A percentile compares a stretch with the other conserved stretches of the same genome.
Conservation (phyloP, 2,797 vertebrate genomes). For the Otolemur crassicaudatus region DNA sequence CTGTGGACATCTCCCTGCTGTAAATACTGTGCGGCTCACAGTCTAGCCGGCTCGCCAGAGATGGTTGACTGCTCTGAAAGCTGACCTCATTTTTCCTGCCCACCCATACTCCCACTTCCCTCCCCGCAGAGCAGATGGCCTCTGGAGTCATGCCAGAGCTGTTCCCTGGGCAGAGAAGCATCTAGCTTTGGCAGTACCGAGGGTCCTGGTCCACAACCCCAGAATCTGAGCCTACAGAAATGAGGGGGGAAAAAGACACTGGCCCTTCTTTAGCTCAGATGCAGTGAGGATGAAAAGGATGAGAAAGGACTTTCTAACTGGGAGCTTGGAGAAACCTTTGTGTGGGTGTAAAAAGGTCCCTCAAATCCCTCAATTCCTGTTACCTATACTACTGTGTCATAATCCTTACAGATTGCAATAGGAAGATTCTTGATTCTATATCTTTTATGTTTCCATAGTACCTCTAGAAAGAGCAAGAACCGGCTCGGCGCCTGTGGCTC, state of each 20-base stretch:
- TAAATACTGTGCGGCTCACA: conserved; percentile 79
- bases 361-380: too few species aligned
- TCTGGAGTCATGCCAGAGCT: conserved; percentile 10
- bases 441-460: neutral
- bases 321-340: neutral
- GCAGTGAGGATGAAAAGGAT: neutral
- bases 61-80: conserved; percentile 80
- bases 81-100: conserved; percentile 75
- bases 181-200: neutral
- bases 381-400: neutral
- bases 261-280: neutral
- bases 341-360: neutral
- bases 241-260: neutral
- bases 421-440: neutral
- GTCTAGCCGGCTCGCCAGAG: conserved; percentile 80
- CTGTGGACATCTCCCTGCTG: conserved; percentile 76
- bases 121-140: neutral
- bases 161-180: neutral
- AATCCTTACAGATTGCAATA: neutral
- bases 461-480: neutral
- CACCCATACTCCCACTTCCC: conserved; percentile 2
- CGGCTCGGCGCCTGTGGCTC: too few species aligned
- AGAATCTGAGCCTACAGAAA: neutral
- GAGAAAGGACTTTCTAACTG: neutral
- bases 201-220: neutral